phyloP scores from a whole-genome alignment of 2,888 invertebrate species.

The Tiliacea citrago region DNA sequence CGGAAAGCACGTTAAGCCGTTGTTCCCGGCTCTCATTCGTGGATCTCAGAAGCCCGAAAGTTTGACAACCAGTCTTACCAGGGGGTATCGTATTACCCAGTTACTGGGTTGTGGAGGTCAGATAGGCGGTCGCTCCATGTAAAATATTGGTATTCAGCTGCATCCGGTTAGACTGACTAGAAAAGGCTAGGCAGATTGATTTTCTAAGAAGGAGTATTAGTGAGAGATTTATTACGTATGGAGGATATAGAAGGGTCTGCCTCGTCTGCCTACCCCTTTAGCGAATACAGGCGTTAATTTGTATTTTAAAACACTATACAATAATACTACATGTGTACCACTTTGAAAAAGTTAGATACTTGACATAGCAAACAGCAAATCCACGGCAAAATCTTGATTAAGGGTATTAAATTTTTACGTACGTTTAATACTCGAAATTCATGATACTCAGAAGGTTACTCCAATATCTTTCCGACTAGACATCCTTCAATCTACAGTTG shows the following conservation, averaged over 20 bases:
- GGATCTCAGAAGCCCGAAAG: too few species aligned
- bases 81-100: too few species aligned
- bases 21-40: too few species aligned
- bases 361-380: background rate
- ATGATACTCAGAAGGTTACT: background rate
- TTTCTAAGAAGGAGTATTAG: too few species aligned
- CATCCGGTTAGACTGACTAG: too few species aligned
- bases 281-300: background rate
- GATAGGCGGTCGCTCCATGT: too few species aligned
- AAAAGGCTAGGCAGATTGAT: too few species aligned
- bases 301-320: background rate
- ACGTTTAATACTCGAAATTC: background rate
- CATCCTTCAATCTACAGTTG: background rate
- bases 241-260: background rate
- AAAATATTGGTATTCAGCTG: too few species aligned
- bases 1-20: too few species aligned
- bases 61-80: too few species aligned
- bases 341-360: background rate
- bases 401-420: background rate
- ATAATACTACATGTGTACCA: background rate
- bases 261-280: background rate
- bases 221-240: background rate
- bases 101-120: too few species aligned
- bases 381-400: too few species aligned
- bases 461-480: constrained; percentile 1